Percentiles rank a stretch among this genome's conserved stretches.
phyloP scores from a whole-genome alignment of 2,888 invertebrate genomes.

The Synergus gifuensis region DNA sequence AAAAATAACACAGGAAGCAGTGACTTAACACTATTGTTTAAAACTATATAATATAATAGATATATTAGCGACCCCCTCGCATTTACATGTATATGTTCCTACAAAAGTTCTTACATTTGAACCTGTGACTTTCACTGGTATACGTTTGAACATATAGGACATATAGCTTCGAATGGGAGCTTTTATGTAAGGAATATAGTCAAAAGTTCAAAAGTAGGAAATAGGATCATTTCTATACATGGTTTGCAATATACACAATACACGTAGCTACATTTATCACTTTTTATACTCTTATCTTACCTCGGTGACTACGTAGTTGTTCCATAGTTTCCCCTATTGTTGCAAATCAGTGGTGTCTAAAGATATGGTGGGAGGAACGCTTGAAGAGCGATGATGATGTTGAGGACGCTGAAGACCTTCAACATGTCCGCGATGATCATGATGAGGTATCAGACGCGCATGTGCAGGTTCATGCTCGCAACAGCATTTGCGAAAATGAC shows the following conservation, averaged over 20 bases:
- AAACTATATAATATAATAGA: too few species aligned
- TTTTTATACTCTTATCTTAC: neutral
- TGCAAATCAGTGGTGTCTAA: neutral
- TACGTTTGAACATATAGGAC: too few species aligned
- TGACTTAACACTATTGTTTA: too few species aligned
- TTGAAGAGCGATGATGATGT: neutral
- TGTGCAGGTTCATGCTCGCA: neutral
- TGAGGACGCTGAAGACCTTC: neutral
- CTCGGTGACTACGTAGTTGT: neutral
- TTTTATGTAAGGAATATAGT: too few species aligned
- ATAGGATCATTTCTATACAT: too few species aligned
- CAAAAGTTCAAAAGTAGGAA: too few species aligned
- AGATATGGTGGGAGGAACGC: neutral
- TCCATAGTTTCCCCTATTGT: neutral
- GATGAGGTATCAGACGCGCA: neutral
- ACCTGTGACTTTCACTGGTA: too few species aligned
- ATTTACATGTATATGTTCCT: too few species aligned
- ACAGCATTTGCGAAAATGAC: neutral
- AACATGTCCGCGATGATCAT: neutral
- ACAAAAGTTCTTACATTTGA: too few species aligned
- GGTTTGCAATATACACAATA: neutral
- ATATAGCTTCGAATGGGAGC: too few species aligned
- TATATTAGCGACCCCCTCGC: too few species aligned
- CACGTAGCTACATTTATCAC: neutral
- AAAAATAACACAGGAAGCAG: too few species aligned